phyloP scores from a whole-genome alignment of 1,140 invertebrate species.

The Polyergus mexicanus region DNA sequence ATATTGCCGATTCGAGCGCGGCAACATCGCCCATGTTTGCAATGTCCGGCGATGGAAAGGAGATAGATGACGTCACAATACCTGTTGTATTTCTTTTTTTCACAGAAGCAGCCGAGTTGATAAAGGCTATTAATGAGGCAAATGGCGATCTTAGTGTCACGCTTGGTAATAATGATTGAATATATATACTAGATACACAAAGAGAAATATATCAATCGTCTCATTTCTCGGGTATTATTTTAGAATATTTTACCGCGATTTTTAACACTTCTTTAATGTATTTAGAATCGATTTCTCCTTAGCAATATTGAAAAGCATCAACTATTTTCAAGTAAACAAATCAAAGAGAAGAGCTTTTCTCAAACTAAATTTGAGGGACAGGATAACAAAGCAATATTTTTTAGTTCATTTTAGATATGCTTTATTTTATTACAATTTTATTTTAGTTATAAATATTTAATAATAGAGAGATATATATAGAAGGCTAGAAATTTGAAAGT shows the following conservation, averaged over 20 bases:
- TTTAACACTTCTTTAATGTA: background rate
- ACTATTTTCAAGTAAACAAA: background rate
- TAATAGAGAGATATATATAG: too few relatives aligned
- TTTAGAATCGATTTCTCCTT: background rate
- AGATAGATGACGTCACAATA: constrained; percentile 94
- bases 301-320: background rate
- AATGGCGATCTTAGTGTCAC: constrained; percentile 79
- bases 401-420: too few relatives aligned
- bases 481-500: too few relatives aligned
- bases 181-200: background rate
- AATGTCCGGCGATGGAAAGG: constrained; percentile 96
- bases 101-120: constrained; percentile 91
- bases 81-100: constrained; percentile 96
- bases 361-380: background rate
- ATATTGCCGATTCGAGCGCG: constrained; percentile 91
- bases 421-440: too few relatives aligned
- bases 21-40: constrained; percentile 94
- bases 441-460: too few relatives aligned
- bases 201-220: background rate
- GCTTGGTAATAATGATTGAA: constrained; percentile 70
- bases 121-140: constrained; percentile 86
- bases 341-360: background rate
- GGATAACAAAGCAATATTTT: background rate
- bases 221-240: background rate
- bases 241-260: constrained; percentile 20